phyloP scores from a whole-genome alignment of 1,140 invertebrate species.

The Drosophila eugracilis region DNA sequence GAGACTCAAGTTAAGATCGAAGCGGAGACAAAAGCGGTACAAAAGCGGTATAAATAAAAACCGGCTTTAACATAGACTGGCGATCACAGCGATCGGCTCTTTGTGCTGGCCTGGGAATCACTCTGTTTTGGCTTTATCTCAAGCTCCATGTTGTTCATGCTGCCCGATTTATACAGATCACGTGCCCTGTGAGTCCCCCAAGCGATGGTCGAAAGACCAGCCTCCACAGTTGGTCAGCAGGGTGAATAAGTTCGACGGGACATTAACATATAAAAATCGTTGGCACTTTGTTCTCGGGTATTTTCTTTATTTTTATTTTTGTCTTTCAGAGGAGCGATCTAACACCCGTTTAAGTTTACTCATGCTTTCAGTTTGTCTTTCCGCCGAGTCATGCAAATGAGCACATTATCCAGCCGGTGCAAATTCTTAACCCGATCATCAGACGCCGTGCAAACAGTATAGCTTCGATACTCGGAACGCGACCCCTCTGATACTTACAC shows the following conservation, averaged over 20 bases:
- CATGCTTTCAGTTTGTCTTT: constrained; percentile 54
- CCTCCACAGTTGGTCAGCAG: constrained; percentile 28
- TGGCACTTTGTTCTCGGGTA: constrained; percentile 40
- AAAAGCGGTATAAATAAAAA: too few species aligned
- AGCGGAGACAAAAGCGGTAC: constrained; percentile 10
- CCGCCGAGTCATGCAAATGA: constrained; percentile 73
- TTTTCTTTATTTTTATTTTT: too few species aligned
- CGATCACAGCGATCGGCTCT: constrained; percentile 19
- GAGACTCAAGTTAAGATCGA: background rate
- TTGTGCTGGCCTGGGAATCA: constrained; percentile 41
- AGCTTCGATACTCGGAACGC: constrained; percentile 3
- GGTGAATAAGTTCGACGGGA: constrained; percentile 18
- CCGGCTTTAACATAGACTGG: constrained; percentile 40
- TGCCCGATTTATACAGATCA: constrained; percentile 39
- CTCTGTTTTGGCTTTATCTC: constrained; percentile 26
- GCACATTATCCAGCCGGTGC: constrained; percentile 51
- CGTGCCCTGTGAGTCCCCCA: constrained; percentile 42
- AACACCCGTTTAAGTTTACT: constrained; percentile 50
- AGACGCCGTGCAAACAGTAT: constrained; percentile 7
- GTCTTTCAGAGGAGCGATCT: constrained; percentile 20
- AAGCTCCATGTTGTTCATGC: constrained; percentile 28
- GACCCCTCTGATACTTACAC: constrained; percentile 3
- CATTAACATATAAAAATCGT: constrained; percentile 32
- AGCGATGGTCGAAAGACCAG: constrained; percentile 27
- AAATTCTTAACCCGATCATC: constrained; percentile 14